Evolutionary conservation across 2,888 invertebrate species (phyloP), one percentile per base, ranked within the genome.

Genomic region (Galeruca laticollis): DNA sequence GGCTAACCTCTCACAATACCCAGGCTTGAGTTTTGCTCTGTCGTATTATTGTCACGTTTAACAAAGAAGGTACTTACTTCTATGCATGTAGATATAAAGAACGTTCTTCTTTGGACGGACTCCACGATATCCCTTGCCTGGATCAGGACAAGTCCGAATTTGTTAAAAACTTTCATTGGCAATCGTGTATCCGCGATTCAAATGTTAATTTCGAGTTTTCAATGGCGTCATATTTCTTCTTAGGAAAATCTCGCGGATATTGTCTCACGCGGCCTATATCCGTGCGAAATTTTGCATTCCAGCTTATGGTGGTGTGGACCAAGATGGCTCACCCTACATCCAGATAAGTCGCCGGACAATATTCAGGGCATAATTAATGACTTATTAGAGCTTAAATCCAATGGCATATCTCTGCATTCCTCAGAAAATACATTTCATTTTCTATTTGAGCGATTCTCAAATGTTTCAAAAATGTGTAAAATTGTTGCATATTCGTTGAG

Each of bases 201-300:
- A 68, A 13, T 35, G 2, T 21, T 73, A 15, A 68, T 72, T 2
- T 10, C 49, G 1, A 37, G 69, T 20, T 35, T 10, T 21, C 57
- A 64, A 15, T 76, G 76, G 72, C 40, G 51, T 9, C 70, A 75
- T 54, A 67, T 75, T 26, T 59, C 69, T 8, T 60, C 69, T 8
- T 70, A 65, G 13, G 68, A 68, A n/a, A 76, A 76, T 60, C 71
- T 73, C n/a, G 73, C 71, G 6, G 75, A 76, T 61, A n/a, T 75
- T 10, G 9, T 74, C n/a, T 70, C 70, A 6, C 43, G 69, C 6
- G 74, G 70, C 4, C 10, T 62, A 11, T 31, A 21, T 20, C 63
- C 54, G 8, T 2, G 13, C 11, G 37, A 63, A 63, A 35, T 63
- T 13, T 1, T 37, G 26, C 4, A 61, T 68, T 35, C 1, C 37